phyloP scores from a whole-genome alignment of 1,140 invertebrate species.

The silkworm (Bombyx mori) region ASM3026992v2 NC_085121.1:3039001-3039500 shows the following conservation, averaged over 20 bases:
- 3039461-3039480: conserved; percentile 33
- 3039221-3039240: conserved; percentile 56
- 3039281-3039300: conserved; percentile 49
- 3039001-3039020: conserved; percentile 33
- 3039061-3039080: conserved; percentile 20
- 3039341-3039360: conserved; percentile 63
- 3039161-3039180: conserved; percentile 51
- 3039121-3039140: conserved; percentile 47
- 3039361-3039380: conserved; percentile 40
- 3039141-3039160: conserved; percentile 47
- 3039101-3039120: conserved; percentile 50
- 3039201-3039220: conserved; percentile 64
- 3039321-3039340: conserved; percentile 39
- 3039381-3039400: conserved; percentile 20
- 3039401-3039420: conserved; percentile 29
- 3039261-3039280: conserved; percentile 65
- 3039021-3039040: conserved; percentile 24
- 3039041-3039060: conserved; percentile 26
- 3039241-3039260: conserved; percentile 42
- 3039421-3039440: conserved; percentile 39
- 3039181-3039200: conserved; percentile 52
- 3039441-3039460: conserved; percentile 25
- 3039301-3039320: conserved; percentile 37
- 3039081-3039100: conserved; percentile 34
- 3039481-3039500: conserved; percentile 27